Evolutionary conservation across 37 sponge, comb jelly and placozoan species (phyloP), one percentile per base, ranked within the genome.

Genomic region (Theonella swinhoei): DNA sequence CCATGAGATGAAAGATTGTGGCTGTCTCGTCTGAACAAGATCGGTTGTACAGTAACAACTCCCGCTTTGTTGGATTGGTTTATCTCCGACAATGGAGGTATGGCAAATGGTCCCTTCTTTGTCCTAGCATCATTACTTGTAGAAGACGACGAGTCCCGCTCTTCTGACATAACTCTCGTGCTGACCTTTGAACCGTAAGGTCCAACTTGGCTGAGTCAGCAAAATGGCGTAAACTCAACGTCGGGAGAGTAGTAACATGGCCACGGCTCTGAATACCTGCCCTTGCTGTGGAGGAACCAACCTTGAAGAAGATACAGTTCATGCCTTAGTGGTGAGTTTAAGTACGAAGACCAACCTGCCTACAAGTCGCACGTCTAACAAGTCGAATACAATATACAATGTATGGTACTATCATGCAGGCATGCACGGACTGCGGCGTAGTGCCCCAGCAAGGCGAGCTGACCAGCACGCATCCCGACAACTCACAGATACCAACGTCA

Each of bases 81-180:
- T 39, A 80, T 80, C 29, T 80, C 80, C 11, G 43, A 22, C 42
- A 80, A 42, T 30, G 80, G 42, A 23, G 80, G 80, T 23, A 80
- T 80, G 68, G 80, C 31, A 30, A 80, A 80, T 24, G 8, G 39
- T 37, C 39, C 37, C 26, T 26, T 39, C 14, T 33, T 29, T 31
- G 30, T 68, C 34, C 69, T 68, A 20, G 24, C 25, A 23, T 26
- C 30, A n/a, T n/a, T n/a, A 47, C 54, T 47, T 47, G 54, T 47
- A 47, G 11, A 17, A 14, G 54, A 47, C 11, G 11, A 7, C 54
- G 7, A 7, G 54, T 47, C 14, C 54, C 14, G 11, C 14, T 47
- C 54, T 14, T 17, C 14, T 7, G 7, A 47, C 14, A 7, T 14
- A 7, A 17, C 54, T 7, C 54, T 7, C 7, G 54, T 47, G 54